Evolutionary conservation across 2,888 invertebrate genomes (phyloP).

Genomic region (Lithophane socia): DNA sequence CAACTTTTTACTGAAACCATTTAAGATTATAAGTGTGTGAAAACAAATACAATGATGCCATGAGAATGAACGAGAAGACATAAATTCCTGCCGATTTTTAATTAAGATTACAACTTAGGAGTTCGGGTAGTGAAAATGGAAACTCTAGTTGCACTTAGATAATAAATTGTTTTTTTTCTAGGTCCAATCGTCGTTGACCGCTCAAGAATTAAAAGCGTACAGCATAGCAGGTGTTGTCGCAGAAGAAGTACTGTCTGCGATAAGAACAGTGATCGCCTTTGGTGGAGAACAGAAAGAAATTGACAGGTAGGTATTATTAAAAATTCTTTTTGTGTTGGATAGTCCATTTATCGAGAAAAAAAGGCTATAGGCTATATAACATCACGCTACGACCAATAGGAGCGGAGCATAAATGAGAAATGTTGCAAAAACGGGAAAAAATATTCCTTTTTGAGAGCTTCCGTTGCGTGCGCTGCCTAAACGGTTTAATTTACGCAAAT

Average conservation of each 20-base stretch:
- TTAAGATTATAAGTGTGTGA: not conserved
- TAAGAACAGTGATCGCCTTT: slow-evolving; percentile 95
- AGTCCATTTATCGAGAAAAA: too few species aligned
- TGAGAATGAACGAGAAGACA: not conserved
- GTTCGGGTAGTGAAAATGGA: not conserved
- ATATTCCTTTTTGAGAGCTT: too few species aligned
- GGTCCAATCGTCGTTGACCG: slow-evolving; percentile 92
- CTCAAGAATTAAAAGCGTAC: slow-evolving; percentile 93
- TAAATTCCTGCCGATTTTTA: not conserved
- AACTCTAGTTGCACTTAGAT: slow-evolving; percentile 1
- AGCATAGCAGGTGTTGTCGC: slow-evolving; percentile 94
- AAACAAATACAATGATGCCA: slow-evolving; percentile 5
- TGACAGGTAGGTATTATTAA: slow-evolving; percentile 81
- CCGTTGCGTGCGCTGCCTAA: too few species aligned
- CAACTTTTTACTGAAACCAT: not conserved
- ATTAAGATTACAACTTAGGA: not conserved
- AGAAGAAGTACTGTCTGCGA: slow-evolving; percentile 94
- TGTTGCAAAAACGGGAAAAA: too few species aligned
- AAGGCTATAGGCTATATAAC: too few species aligned
- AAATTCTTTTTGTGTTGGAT: too few species aligned
- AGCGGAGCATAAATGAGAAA: too few species aligned
- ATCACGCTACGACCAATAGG: too few species aligned
- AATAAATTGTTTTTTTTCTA: slow-evolving; percentile 61
- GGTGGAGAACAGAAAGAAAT: slow-evolving; percentile 94
- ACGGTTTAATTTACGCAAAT: too few species aligned